Evolutionary conservation across 2,888 invertebrate species (phyloP).

Genomic region (Cerastis rubricosa): DNA sequence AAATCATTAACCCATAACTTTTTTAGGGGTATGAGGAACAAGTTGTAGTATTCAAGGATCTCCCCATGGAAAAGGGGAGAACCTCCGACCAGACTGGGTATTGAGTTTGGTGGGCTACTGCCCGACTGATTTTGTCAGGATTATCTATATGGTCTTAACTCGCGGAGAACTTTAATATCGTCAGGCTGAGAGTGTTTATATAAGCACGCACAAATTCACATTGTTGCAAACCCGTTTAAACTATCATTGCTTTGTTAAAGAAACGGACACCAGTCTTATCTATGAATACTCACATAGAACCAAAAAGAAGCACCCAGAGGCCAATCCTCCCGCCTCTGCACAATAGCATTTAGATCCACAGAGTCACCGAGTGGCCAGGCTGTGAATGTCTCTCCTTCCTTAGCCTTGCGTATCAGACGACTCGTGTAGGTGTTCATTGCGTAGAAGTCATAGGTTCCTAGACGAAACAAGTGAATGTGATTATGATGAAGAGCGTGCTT

Average conservation of each 20-base stretch:
- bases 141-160: not conserved
- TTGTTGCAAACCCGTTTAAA: not conserved
- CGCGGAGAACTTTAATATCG: not conserved
- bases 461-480: not conserved
- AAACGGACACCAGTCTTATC: not conserved
- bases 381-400: constrained; percentile 66
- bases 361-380: constrained; percentile 70
- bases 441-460: constrained; percentile 89
- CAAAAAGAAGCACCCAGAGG: constrained; percentile 16
- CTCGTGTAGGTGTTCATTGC: constrained; percentile 92
- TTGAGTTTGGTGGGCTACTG: not conserved
- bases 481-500: not conserved
- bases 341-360: constrained; percentile 65
- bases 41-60: not conserved
- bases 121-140: not conserved
- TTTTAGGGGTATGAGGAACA: not conserved
- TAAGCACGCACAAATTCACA: not conserved
- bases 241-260: not conserved
- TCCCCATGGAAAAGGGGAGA: not conserved
- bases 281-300: constrained; percentile 31
- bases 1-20: not conserved
- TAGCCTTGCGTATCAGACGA: constrained; percentile 73
- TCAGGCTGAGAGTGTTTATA: not conserved
- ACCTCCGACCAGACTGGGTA: not conserved
- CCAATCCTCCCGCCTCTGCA: constrained; percentile 66